Conservation (phyloP, 2,888 invertebrate genomes). For the Platypus cylindrus region DNA sequence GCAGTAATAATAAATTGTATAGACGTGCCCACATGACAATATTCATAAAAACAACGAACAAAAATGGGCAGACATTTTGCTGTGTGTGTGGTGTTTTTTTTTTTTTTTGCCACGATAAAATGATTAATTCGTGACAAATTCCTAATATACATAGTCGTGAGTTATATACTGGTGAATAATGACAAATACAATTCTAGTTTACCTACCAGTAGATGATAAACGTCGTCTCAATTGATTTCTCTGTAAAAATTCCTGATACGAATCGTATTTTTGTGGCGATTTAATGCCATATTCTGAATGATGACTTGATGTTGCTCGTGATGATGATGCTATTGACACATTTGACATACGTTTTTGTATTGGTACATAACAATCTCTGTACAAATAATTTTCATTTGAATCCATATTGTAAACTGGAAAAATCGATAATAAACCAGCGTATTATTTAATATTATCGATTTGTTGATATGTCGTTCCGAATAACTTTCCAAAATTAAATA, state of each 20-base stretch:
- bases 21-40: no score
- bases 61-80: no score
- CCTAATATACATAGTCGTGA: background rate
- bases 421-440: no score
- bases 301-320: slow-evolving; percentile 26
- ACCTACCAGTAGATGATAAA: slow-evolving; percentile 40
- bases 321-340: slow-evolving; percentile 21
- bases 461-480: no score
- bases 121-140: background rate
- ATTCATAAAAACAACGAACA: no score
- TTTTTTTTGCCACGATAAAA: slow-evolving; percentile 16
- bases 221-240: slow-evolving; percentile 18
- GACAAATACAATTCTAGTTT: slow-evolving; percentile 1
- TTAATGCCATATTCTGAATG: no score
- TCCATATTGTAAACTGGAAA: no score
- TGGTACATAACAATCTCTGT: slow-evolving; percentile 27
- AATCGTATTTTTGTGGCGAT: slow-evolving; percentile 32
- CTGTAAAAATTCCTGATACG: slow-evolving; percentile 27
- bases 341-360: slow-evolving; percentile 28
- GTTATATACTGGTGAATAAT: no score
- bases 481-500: no score
- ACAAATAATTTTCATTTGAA: slow-evolving; percentile 8
- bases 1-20: no score
- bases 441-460: no score
- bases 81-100: no score